A percentile compares a stretch with the other conserved stretches of the same genome.
Conservation (phyloP, 2,113 vertebrate species). For the Morone chrysops region DNA sequence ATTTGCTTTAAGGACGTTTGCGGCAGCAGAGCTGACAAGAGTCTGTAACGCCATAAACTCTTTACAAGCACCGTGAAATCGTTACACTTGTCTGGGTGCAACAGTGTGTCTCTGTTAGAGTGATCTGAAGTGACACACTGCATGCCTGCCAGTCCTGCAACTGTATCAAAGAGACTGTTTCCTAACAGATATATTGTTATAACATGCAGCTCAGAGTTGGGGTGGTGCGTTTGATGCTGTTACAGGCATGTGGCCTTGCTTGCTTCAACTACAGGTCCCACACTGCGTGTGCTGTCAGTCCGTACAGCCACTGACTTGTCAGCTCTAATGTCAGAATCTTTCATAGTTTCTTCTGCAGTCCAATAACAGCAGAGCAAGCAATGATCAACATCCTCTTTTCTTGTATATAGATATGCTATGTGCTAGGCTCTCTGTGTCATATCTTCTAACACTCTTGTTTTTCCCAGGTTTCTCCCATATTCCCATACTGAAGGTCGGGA, state of each 20-base stretch:
- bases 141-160: background rate
- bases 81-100: slow-evolving; percentile 22
- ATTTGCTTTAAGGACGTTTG: background rate
- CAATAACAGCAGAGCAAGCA: background rate
- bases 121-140: slow-evolving; percentile 10
- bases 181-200: background rate
- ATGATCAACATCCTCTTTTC: too few species aligned
- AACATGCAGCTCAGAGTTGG: background rate
- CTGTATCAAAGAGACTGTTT: background rate
- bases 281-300: background rate
- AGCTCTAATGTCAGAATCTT: background rate
- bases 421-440: too few species aligned
- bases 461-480: too few species aligned
- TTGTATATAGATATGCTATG: too few species aligned
- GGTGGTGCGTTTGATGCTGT: background rate
- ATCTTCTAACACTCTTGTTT: too few species aligned
- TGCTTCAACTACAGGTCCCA: background rate
- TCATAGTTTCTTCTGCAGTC: background rate
- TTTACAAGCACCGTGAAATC: slow-evolving; percentile 34
- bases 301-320: background rate
- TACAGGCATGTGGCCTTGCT: background rate
- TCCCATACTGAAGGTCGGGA: too few species aligned
- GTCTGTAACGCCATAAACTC: slow-evolving; percentile 20
- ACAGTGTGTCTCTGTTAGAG: background rate
- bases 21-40: slow-evolving; percentile 6